A percentile compares a stretch with the other conserved stretches of the same genome.
phyloP scores from a whole-genome alignment of 1,140 invertebrate genomes.

The Drosophila busckii region DNA sequence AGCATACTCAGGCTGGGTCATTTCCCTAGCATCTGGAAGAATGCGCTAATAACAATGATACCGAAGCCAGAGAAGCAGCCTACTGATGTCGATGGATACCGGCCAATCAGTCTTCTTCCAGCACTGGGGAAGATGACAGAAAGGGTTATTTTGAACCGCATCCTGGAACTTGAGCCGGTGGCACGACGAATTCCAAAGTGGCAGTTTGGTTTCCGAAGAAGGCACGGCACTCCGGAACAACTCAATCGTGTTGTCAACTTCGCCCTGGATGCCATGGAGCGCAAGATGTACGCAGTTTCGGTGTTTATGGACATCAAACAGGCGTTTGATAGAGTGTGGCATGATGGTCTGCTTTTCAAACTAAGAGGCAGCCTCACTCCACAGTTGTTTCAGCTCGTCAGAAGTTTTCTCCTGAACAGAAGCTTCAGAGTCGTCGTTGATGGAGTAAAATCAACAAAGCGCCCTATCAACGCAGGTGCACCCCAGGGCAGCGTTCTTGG shows the following conservation, averaged over 20 bases:
- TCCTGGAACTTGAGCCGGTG: not conserved
- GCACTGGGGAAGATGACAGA: not conserved
- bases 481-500: too few species aligned
- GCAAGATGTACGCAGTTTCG: not conserved
- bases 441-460: too few species aligned
- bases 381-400: too few species aligned
- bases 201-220: not conserved
- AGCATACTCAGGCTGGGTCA: not conserved
- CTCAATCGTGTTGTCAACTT: not conserved
- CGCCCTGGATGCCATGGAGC: not conserved
- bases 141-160: not conserved
- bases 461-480: too few species aligned
- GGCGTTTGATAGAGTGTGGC: too few species aligned
- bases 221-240: slow-evolving; percentile 1
- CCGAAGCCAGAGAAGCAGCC: not conserved
- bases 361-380: too few species aligned
- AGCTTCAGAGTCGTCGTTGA: too few species aligned
- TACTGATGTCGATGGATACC: not conserved
- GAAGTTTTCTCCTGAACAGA: too few species aligned
- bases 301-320: not conserved
- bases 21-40: not conserved
- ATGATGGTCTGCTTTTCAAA: too few species aligned
- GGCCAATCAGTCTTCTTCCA: not conserved
- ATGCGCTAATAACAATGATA: too few species aligned
- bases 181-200: not conserved